Percentiles rank a stretch among this genome's conserved stretches.
phyloP scores from a whole-genome alignment of 2,888 invertebrate species.

The Odontocolon sp. region DNA sequence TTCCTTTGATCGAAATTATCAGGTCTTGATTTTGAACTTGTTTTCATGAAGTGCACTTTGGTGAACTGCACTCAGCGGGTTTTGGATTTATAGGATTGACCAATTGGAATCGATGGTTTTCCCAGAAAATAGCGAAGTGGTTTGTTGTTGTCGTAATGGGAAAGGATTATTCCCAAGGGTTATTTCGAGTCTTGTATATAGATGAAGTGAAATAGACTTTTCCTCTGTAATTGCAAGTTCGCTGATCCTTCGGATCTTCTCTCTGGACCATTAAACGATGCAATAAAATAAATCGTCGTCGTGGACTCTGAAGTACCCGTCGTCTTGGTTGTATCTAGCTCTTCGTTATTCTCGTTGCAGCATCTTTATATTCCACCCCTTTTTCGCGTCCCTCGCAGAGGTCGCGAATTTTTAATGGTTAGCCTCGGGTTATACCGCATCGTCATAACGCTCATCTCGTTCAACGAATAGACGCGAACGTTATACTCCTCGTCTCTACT shows the following conservation, averaged over 20 bases:
- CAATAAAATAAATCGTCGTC: slow-evolving; percentile 65
- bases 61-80: not conserved
- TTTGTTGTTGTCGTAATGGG: slow-evolving; percentile 35
- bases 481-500: no score
- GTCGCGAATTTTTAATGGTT: slow-evolving; percentile 62
- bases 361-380: slow-evolving; percentile 46
- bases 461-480: no score
- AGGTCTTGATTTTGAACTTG: slow-evolving; percentile 10
- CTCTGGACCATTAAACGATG: slow-evolving; percentile 60
- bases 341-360: slow-evolving; percentile 40
- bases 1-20: not conserved
- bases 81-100: slow-evolving; percentile 34
- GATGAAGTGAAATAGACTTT: slow-evolving; percentile 19
- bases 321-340: slow-evolving; percentile 28
- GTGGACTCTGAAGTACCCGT: slow-evolving; percentile 32
- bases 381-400: slow-evolving; percentile 19
- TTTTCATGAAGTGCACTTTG: slow-evolving; percentile 18
- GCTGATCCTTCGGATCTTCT: slow-evolving; percentile 59
- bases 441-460: slow-evolving; percentile 32
- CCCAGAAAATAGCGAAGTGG: not conserved
- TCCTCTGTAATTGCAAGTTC: slow-evolving; percentile 63
- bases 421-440: slow-evolving; percentile 43
- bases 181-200: not conserved
- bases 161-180: slow-evolving; percentile 51
- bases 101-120: slow-evolving; percentile 32